Base-by-base conservation (phyloP, 2,888 invertebrate genomes). In the Trileptium ribeirensis region DNA sequence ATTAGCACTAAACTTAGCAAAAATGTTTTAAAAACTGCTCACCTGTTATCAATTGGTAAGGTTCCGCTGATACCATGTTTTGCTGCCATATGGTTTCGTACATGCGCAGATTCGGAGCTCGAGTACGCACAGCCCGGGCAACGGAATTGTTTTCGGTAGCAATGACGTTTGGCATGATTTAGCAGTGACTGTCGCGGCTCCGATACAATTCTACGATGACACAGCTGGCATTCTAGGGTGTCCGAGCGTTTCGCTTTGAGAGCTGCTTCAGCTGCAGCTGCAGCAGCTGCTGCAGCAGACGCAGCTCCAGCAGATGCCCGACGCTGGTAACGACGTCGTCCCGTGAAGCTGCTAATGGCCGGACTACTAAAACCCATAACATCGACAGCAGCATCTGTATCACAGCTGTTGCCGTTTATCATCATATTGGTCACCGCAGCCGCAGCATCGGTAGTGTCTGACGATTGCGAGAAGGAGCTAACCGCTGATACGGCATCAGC, bases 41-140 rank as follows among this genome's bases (percentile, higher is more conserved):
- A 75, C 77, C 39, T 34, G 83, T 81, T 86, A 86, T 67, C 86
- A 79, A 80, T 84, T 74, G 33, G 79, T 40, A 36, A 79, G 78
- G 15, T 64, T 79, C 38, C 81, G 67, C 29, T 67, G 34, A 83
- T 79, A 39, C 77, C 67, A 67, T 83, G 83, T 74, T 81, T 82
- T 38, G 70, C 34, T n/a, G 78, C 74, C 67, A 83, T 82, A 75
- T 83, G 83, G 3, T 70, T 75, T 19, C 75, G 34, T 24, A 83
- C 81, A 29, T 67, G 77, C 38, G 40, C 40, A 38, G 78, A 74
- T 39, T 83, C 83, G 40, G 81, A 74, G 15, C 81, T 70, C 33
- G 79, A 40, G 75, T 82, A 82, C 64, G 80, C 33, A 38, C 83
- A 83, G 51, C 67, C 81, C 36, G 79, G 81, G 38, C 84, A 84